Conservation (phyloP, 2,888 invertebrate species). For the Exocentrus adspersus region DNA sequence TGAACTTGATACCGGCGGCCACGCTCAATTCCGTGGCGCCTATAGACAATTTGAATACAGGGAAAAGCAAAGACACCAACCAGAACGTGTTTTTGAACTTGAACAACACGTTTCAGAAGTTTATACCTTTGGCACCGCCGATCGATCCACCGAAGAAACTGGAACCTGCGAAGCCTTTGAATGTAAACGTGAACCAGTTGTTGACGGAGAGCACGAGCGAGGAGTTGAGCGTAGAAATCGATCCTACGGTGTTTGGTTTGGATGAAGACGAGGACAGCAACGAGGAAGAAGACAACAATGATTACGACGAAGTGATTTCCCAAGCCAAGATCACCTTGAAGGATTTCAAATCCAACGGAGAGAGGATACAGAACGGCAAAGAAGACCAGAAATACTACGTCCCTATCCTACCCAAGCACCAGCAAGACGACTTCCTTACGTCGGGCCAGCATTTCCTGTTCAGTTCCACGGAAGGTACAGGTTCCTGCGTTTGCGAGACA, state of each 20-base stretch:
- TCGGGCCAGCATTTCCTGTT: conserved; percentile 58
- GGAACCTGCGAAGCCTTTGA: conserved; percentile 35
- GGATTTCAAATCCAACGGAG: conserved; percentile 43
- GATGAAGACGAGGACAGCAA: conserved; percentile 47
- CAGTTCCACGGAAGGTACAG: conserved; percentile 39
- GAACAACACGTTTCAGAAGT: conserved; percentile 56
- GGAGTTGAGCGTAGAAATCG: conserved; percentile 60
- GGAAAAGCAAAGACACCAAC: conserved; percentile 53
- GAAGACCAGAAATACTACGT: conserved; percentile 44
- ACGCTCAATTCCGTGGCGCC: conserved; percentile 40
- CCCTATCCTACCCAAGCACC: conserved; percentile 50
- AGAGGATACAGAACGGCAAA: conserved; percentile 43
- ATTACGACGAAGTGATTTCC: conserved; percentile 58
- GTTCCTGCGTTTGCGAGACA: conserved; percentile 51
- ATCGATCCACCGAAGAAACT: conserved; percentile 30
- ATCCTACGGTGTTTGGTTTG: conserved; percentile 56
- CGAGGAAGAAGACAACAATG: conserved; percentile 47
- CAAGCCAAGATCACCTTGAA: conserved; percentile 50
- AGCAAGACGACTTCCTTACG: conserved; percentile 45
- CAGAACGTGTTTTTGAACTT: conserved; percentile 59
- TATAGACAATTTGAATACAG: conserved; percentile 31
- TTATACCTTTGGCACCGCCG: conserved; percentile 48
- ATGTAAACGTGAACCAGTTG: conserved; percentile 50
- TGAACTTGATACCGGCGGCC: conserved; percentile 57
- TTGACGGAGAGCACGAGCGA: conserved; percentile 57